Conservation (phyloP, 1,140 invertebrate species). For the Wiebesia pumilae region DNA sequence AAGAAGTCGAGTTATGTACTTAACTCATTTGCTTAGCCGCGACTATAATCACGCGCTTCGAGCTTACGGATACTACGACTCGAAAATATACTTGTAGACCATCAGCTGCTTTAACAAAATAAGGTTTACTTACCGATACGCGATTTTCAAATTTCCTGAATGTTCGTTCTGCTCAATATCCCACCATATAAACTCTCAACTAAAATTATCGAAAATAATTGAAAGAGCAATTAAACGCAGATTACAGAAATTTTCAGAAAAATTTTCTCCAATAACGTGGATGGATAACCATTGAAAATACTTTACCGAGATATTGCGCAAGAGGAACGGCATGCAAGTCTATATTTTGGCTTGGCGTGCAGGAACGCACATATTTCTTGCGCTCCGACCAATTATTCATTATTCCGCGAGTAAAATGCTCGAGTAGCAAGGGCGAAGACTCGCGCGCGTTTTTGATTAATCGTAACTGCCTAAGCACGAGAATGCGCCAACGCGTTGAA, state of each 20-base stretch:
- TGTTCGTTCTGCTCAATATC: no score
- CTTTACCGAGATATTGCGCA: neutral
- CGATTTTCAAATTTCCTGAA: neutral
- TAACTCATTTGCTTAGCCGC: neutral
- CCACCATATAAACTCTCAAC: no score
- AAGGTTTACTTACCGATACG: neutral
- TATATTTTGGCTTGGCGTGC: neutral
- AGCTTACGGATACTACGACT: neutral
- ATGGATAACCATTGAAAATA: neutral
- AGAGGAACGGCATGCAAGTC: neutral
- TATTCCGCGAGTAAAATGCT: neutral
- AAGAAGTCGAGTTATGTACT: neutral
- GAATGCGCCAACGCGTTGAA: no score
- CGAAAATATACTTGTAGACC: neutral
- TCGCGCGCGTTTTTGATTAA: neutral
- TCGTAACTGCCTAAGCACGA: neutral
- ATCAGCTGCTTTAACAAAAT: neutral
- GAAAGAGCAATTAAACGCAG: no score
- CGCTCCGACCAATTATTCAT: neutral
- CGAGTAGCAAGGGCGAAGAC: no score
- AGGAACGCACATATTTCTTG: neutral
- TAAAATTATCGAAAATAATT: no score
- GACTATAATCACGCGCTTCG: neutral
- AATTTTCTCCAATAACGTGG: neutral
- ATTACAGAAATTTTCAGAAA: neutral